Base-by-base conservation (phyloP, 1,140 invertebrate genomes). In the Bombus superbus region DNA sequence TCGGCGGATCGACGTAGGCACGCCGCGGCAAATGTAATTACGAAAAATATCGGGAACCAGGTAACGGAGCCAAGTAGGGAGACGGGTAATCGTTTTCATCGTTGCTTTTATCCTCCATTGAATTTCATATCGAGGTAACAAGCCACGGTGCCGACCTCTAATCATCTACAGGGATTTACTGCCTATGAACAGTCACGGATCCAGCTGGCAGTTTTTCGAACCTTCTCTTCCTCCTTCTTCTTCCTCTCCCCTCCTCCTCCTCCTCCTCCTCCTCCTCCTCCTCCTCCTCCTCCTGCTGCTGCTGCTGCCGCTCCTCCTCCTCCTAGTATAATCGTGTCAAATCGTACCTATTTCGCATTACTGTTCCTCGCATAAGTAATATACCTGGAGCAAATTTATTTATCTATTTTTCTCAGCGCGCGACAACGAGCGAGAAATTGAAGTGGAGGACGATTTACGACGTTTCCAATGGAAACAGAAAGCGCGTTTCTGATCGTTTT, bases 71-170 rank as follows among this genome's bases (percentile, higher is more conserved):
- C 22, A 40, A 62, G 66, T 53, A n/a, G 28, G 68, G 68, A 83
- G 75, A 80, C 62, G 32, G 79, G 69, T 89, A 87, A 90, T 89
- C 87, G 71, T 75, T 78, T 82, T 82, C 75, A 73, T 85, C 83
- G 87, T 81, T 85, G 79, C 42, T 85, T 74, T 79, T 88, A 71
- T 62, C 78, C 47, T 88, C 86, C 83, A 89, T 89, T 89, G 88
- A 88, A 89, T 89, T 89, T 79, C 86, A 80, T 88, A 89, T 89
- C 83, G 86, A 59, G 74, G 88, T 89, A 89, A 89, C 88, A 83
- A 89, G 88, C 75, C 83, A 66, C 83, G 64, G 35, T 62, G 78
- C 88, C 88, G 88, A 88, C 88, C 88, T 89, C 88, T 88, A 89
- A 89, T 88, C 88, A 89, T 86, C 86, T 79, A 77, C 13, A 85